phyloP scores from a whole-genome alignment of 2,113 vertebrate species.

The Thunnus thynnus region DNA sequence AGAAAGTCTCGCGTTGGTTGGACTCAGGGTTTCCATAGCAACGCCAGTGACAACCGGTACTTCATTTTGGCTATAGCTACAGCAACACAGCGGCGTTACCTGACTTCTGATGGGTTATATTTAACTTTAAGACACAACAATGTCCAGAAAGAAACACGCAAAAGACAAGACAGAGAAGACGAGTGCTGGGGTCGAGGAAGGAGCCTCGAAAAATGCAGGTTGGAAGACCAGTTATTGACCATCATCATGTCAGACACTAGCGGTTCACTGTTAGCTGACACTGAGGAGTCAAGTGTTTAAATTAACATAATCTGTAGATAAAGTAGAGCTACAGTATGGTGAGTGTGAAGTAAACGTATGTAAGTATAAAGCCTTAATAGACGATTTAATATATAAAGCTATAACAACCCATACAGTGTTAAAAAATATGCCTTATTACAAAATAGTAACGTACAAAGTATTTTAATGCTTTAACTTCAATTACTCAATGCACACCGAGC shows the following conservation, averaged over 20 bases:
- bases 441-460: too few relatives aligned
- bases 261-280: not conserved
- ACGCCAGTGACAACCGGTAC: not conserved
- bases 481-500: too few relatives aligned
- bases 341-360: too few relatives aligned
- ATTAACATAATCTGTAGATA: not conserved
- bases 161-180: slow-evolving; percentile 60
- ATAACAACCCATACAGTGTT: too few relatives aligned
- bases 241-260: not conserved
- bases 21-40: slow-evolving; percentile 40
- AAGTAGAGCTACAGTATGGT: too few relatives aligned
- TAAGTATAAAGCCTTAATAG: too few relatives aligned
- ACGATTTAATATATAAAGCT: too few relatives aligned
- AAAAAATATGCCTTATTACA: too few relatives aligned
- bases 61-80: not conserved
- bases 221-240: not conserved
- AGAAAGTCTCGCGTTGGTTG: slow-evolving; percentile 36
- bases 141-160: slow-evolving; percentile 63
- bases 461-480: too few relatives aligned
- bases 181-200: slow-evolving; percentile 53
- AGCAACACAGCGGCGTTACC: not conserved
- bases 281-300: not conserved
- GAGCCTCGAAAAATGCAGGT: slow-evolving; percentile 66
- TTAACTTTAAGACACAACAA: slow-evolving; percentile 25
- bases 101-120: not conserved